Evolutionary conservation across 2,113 vertebrate species (phyloP), one percentile per base, ranked within the genome.

Genomic region (Menura novaehollandiae): DNA sequence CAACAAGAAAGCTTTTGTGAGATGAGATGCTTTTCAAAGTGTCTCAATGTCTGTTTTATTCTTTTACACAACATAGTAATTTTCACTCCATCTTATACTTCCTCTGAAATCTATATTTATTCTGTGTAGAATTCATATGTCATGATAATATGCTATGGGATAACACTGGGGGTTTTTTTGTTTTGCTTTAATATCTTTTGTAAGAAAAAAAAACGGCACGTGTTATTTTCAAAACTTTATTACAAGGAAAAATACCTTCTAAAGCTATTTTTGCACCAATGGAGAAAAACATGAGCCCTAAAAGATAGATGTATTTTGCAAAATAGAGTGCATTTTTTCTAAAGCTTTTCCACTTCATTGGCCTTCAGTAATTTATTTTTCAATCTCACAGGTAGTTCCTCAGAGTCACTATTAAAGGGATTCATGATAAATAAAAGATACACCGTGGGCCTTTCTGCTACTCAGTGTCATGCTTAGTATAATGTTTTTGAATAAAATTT

Each of bases 51-150:
- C 30, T 37, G 7, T 79, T 94, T 91, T 85, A 85, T 94, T 96
- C 5, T 8, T 93, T 67, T 51, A 18, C 10, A 39, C 8, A 67
- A 13, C 32, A 60, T 15, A 91, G 72, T 86, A 85, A 91, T 95
- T 95, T 95, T 93, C 51, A 83, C 19, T 87, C 39, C 26, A 30
- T 66, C 51, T 91, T 73, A 58, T 71, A 33, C 21, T 66, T 83
- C 23, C n/a, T 64, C 44, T 89, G 82, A 94, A 95, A 91, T 78
- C 60, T 88, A 44, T 89, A 92, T 84, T 93, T 93, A 92, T 85
- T 94, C 67, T 89, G 35, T 67, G 37, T 43, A 83, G n/a, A 77
- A 74, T 68, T 87, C 59, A 76, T 56, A 90, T 81, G 39, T 10
- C 15, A 62, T 0, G 3, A 79, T 88, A 96, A 91, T 91, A 81